A percentile compares a stretch with the other conserved stretches of the same genome.
Conservation (phyloP, 2,888 invertebrate species). For the Cylloceria caligata region DNA sequence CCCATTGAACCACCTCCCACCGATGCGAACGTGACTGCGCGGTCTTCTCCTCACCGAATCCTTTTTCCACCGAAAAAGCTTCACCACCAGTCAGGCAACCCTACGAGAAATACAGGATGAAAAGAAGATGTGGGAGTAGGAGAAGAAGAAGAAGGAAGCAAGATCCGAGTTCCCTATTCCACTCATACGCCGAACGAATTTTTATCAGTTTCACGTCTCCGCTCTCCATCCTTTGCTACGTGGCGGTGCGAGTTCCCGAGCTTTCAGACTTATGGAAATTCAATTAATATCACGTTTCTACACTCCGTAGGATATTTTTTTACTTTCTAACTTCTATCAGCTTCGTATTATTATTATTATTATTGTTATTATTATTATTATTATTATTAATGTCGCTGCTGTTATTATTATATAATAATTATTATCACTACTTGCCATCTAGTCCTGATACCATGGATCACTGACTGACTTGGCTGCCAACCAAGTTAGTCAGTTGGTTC, state of each 20-base stretch:
- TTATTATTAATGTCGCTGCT: neutral
- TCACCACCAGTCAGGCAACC: conserved; percentile 63
- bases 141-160: conserved; percentile 13
- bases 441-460: too few relatives aligned
- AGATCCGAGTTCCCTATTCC: conserved; percentile 60
- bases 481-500: too few relatives aligned
- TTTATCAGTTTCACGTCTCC: conserved; percentile 62
- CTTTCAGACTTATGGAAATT: conserved; percentile 59
- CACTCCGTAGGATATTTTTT: conserved; percentile 30
- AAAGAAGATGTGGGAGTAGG: neutral
- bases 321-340: neutral
- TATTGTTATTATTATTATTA: conserved; percentile 26
- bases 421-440: too few relatives aligned
- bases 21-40: conserved; percentile 67
- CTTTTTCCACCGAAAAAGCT: conserved; percentile 68
- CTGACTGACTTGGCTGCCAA: too few relatives aligned
- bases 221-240: conserved; percentile 41
- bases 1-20: conserved; percentile 60
- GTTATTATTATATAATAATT: neutral
- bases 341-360: conserved; percentile 22
- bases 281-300: conserved; percentile 65
- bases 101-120: conserved; percentile 46
- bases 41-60: conserved; percentile 62
- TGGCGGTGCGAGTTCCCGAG: conserved; percentile 38
- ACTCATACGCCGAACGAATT: conserved; percentile 65